These are phyloP conservation scores for Philotrypesis tridentata DNA, from an alignment of 1,140 invertebrate species.

Conservation along the genomic window DNA sequence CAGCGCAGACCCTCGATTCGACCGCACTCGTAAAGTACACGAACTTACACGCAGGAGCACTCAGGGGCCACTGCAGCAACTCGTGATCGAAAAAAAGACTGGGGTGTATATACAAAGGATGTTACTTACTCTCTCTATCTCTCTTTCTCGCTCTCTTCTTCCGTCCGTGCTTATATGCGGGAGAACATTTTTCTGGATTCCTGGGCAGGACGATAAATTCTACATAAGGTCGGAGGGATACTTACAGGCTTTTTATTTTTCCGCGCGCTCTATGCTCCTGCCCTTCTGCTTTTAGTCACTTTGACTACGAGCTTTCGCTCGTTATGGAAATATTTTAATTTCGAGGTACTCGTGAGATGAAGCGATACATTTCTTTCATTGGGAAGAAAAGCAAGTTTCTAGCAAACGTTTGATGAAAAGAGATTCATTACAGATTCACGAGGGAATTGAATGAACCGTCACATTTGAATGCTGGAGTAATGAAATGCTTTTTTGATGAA, in stretches of 20 bases:
- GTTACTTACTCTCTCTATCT: conserved; percentile 3
- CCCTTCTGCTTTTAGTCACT: background rate
- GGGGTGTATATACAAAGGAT: conserved; percentile 16
- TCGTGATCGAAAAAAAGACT: conserved; percentile 46
- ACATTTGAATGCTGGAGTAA: background rate
- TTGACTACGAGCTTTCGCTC: background rate
- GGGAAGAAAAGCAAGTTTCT: background rate
- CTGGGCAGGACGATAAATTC: conserved; percentile 52
- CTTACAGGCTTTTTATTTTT: conserved; percentile 17
- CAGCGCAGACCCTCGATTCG: conserved; percentile 55
- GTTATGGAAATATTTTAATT: background rate
- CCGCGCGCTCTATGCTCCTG: background rate
- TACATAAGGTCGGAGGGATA: conserved; percentile 29
- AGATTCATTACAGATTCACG: too few species aligned
- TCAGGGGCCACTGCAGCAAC: conserved; percentile 35
- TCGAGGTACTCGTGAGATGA: background rate
- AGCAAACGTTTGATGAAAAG: too few species aligned
- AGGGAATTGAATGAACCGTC: too few species aligned
- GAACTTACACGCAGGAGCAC: conserved; percentile 53
- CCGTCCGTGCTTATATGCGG: conserved; percentile 8
- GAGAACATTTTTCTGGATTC: conserved; percentile 46
- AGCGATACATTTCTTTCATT: background rate
- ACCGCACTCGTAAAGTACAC: conserved; percentile 58
- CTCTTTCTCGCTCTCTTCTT: too few species aligned
- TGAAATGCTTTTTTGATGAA: too few species aligned